Conservation (phyloP, 2,888 invertebrate species). For the Eristalis arbustorum region DNA sequence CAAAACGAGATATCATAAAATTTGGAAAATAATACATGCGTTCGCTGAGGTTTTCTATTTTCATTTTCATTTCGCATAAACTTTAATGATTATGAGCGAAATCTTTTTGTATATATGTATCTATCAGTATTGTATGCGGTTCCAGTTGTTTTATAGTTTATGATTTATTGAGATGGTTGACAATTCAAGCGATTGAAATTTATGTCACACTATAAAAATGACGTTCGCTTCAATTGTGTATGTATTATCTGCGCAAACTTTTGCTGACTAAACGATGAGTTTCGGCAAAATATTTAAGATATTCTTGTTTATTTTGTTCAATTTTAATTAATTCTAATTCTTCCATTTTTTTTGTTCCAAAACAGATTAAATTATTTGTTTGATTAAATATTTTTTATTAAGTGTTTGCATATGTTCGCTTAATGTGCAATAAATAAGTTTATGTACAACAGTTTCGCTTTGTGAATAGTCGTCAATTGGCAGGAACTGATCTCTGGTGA, state of each 20-base stretch:
- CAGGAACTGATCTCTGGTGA: constrained; percentile 17
- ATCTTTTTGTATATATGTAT: neutral
- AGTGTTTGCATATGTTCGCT: constrained; percentile 30
- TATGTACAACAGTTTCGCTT: constrained; percentile 26
- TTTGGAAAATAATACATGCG: constrained; percentile 29
- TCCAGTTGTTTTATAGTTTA: constrained; percentile 47
- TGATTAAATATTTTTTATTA: constrained; percentile 33
- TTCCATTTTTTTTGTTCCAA: neutral
- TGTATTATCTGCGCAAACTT: constrained; percentile 3
- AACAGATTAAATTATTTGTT: constrained; percentile 30
- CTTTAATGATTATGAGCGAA: constrained; percentile 55
- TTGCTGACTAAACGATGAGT: constrained; percentile 14
- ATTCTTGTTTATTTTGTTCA: neutral
- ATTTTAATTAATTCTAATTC: neutral
- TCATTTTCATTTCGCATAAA: constrained; percentile 50
- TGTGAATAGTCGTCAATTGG: constrained; percentile 30
- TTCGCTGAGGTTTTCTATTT: constrained; percentile 35
- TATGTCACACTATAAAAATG: constrained; percentile 50
- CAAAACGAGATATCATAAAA: constrained; percentile 21
- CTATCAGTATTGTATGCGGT: neutral
- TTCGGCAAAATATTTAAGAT: neutral
- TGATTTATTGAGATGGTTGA: constrained; percentile 53
- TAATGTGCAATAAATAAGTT: constrained; percentile 48
- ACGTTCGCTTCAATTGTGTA: constrained; percentile 23
- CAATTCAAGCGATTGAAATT: constrained; percentile 57